Conservation (phyloP, 64 coral and sea anemone species). For the Montipora cactus region DNA sequence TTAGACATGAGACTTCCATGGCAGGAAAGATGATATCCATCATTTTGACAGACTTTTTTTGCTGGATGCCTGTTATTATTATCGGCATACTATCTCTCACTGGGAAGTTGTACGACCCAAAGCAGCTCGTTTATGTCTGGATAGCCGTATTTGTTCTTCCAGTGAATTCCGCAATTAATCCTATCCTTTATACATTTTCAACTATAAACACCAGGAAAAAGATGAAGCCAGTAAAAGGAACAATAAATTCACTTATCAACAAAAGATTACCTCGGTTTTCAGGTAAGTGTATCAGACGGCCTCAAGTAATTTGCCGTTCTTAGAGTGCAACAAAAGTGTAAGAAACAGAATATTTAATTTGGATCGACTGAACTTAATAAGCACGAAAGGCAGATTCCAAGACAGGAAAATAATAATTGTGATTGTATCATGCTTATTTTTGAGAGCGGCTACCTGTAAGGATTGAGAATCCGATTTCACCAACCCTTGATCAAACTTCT, state of each 20-base stretch:
- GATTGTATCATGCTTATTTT: too few species aligned
- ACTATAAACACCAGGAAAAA: constrained; percentile 6
- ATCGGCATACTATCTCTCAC: constrained; percentile 6
- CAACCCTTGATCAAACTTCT: too few species aligned
- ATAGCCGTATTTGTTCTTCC: constrained; percentile 59
- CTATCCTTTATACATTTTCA: constrained; percentile 46
- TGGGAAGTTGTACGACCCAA: constrained; percentile 40
- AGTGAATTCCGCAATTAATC: constrained; percentile 34
- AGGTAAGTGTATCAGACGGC: too few species aligned
- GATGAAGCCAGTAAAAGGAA: background rate
- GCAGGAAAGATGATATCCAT: constrained; percentile 53
- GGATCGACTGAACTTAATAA: too few species aligned
- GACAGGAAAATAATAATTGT: too few species aligned
- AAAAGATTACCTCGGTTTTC: background rate
- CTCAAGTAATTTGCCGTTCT: too few species aligned
- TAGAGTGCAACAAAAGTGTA: too few species aligned
- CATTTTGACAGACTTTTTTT: constrained; percentile 48
- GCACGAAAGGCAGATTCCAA: too few species aligned
- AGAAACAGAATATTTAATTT: too few species aligned
- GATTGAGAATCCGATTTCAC: too few species aligned
- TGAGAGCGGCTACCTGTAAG: too few species aligned
- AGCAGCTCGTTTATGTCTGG: constrained; percentile 52
- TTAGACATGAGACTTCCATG: constrained; percentile 30
- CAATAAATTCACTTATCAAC: background rate
- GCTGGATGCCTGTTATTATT: constrained; percentile 62